Conservation (phyloP, 2,888 invertebrate genomes). For the Phalera bucephala region DNA sequence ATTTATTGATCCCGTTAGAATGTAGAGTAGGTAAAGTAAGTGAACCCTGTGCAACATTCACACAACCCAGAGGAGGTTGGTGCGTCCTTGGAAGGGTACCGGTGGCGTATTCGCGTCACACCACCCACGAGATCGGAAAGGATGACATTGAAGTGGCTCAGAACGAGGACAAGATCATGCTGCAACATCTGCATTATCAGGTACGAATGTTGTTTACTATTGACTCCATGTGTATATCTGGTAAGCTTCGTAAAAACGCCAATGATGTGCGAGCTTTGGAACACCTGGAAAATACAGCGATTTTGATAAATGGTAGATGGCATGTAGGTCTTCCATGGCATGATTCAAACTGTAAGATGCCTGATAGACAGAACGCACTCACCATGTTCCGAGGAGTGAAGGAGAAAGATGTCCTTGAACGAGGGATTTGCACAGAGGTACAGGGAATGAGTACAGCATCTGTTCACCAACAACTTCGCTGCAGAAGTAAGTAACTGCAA, state of each 20-base stretch:
- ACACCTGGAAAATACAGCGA: constrained; percentile 3
- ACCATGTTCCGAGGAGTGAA: constrained; percentile 19
- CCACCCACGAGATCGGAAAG: too few species aligned
- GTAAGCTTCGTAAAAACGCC: constrained; percentile 3
- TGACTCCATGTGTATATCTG: constrained; percentile 3
- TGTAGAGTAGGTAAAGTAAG: neutral
- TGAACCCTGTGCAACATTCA: neutral
- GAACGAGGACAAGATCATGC: too few species aligned
- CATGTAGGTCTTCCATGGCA: constrained; percentile 30
- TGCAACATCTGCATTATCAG: neutral
- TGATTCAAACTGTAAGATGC: constrained; percentile 11
- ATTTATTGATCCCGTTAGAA: constrained; percentile 24
- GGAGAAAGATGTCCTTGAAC: constrained; percentile 15
- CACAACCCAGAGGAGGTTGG: constrained; percentile 1
- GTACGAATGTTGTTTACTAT: constrained; percentile 3
- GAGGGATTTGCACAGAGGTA: constrained; percentile 12
- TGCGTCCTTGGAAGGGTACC: too few species aligned
- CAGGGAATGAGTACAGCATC: constrained; percentile 20
- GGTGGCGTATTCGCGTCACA: neutral
- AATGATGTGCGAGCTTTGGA: constrained; percentile 1
- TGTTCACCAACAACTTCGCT: constrained; percentile 24
- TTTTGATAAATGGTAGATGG: constrained; percentile 19
- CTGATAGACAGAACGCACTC: constrained; percentile 18
- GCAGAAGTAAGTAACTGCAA: constrained; percentile 2
- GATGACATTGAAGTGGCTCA: too few species aligned